Evolutionary conservation across 2,888 invertebrate genomes (phyloP).

Genomic region (Epiblema foenella): DNA sequence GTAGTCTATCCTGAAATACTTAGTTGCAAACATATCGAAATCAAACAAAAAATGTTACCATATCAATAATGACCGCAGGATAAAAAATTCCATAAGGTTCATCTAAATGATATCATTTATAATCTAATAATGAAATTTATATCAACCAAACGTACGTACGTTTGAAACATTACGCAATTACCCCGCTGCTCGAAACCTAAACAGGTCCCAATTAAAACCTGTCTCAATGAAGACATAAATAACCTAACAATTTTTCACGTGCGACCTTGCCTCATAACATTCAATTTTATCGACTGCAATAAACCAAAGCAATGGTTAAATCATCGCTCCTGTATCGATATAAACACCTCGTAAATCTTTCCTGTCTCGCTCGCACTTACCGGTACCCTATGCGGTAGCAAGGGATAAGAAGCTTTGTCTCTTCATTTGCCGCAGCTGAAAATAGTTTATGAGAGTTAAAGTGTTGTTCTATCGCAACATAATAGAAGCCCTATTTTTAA

Average conservation of each 20-base stretch:
- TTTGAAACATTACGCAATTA: too few relatives aligned
- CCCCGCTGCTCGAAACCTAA: conserved; percentile 37
- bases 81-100: too few relatives aligned
- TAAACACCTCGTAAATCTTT: conserved; percentile 81
- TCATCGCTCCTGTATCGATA: conserved; percentile 82
- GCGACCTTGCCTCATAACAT: conserved; percentile 85
- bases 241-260: conserved; percentile 75
- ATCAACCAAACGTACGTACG: too few relatives aligned
- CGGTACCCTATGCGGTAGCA: conserved; percentile 50
- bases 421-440: conserved; percentile 78
- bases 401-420: conserved; percentile 60
- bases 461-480: conserved; percentile 50
- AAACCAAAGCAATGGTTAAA: conserved; percentile 84
- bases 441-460: conserved; percentile 82
- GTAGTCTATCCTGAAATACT: not conserved
- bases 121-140: too few relatives aligned
- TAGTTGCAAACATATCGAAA: not conserved
- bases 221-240: conserved; percentile 79
- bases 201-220: conserved; percentile 53
- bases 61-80: not conserved
- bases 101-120: too few relatives aligned
- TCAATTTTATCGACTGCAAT: conserved; percentile 85
- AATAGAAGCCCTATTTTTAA: conserved; percentile 51
- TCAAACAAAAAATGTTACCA: not conserved
- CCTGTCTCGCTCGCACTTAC: conserved; percentile 59